Evolutionary conservation across 2,797 vertebrate species (phyloP), one percentile per base, ranked within the genome.

Genomic region (Eulemur mongoz): DNA sequence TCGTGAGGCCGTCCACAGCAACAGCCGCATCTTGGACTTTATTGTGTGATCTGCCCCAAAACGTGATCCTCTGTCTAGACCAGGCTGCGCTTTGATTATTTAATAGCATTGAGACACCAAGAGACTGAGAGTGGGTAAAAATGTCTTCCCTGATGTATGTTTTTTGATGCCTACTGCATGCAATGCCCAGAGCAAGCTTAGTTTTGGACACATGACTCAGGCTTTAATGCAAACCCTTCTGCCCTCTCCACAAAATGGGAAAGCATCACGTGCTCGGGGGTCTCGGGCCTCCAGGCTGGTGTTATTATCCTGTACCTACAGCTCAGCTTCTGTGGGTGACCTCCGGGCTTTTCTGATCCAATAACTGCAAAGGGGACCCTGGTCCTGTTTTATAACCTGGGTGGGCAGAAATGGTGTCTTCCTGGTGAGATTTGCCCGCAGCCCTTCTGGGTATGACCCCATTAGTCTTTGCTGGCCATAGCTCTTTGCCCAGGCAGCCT

Each of bases 381-480:
- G 67, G 20, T 32, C 30, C 0, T 1, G 0, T 12, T 75, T 72
- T 30, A 7, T 23, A 63, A 43, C 54, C 35, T 1, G 0, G 2
- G 18, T 5, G 7, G n/a, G n/a, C n/a, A 57, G 79, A 67, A 57
- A n/a, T 38, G 9, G 25, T 17, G 30, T 78, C 59, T 89, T 67
- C 32, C 65, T 38, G 0, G 1, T 45, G 38, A 18, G 23, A 70
- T 85, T 50, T 40, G 20, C 32, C 18, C 23, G 12, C 25, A 3
- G 6, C n/a, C 27, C 14, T 40, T 72, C 50, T 63, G n/a, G 25
- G 27, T 50, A 32, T 20, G 17, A 40, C 70, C 18, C 23, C 13
- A 27, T 20, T 38, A 27, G 65, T 22, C 14, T 22, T 20, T 20
- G 30, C 48, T n/a, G 45, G 76, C 10, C 76, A 50, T 4, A 73